Conservation (phyloP, 2,888 invertebrate genomes). For the Stenurella melanura region DNA sequence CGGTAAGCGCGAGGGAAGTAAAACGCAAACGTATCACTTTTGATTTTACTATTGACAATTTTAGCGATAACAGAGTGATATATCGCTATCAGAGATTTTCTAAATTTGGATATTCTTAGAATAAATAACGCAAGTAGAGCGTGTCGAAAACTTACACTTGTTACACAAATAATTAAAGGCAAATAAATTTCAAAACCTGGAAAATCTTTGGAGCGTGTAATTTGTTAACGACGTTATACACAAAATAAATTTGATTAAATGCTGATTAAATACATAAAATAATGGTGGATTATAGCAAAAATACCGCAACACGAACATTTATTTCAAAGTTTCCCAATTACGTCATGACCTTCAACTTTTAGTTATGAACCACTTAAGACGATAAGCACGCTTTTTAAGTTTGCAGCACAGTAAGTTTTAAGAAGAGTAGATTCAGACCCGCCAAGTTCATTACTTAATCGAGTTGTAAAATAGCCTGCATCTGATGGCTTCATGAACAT, state of each 20-base stretch:
- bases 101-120: too few relatives aligned
- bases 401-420: constrained; percentile 8
- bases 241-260: not conserved
- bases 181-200: too few relatives aligned
- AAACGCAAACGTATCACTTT: too few relatives aligned
- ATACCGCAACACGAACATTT: not conserved
- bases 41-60: too few relatives aligned
- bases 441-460: constrained; percentile 18
- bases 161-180: too few relatives aligned
- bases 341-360: not conserved
- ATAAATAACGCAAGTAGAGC: too few relatives aligned
- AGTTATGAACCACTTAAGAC: constrained; percentile 8
- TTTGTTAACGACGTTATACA: too few relatives aligned
- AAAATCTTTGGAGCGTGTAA: too few relatives aligned
- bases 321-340: constrained; percentile 1
- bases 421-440: constrained; percentile 8
- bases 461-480: constrained; percentile 11
- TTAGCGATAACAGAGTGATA: too few relatives aligned
- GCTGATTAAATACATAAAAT: not conserved
- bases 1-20: too few relatives aligned
- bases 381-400: constrained; percentile 17
- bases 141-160: too few relatives aligned
- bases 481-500: constrained; percentile 3
- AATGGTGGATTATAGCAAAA: not conserved
- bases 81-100: too few relatives aligned